A percentile compares a stretch with the other conserved stretches of the same genome.
These are phyloP conservation scores for Siniperca undulata DNA, from an alignment of 2,797 vertebrate genomes.

Conservation along the genomic window DNA sequence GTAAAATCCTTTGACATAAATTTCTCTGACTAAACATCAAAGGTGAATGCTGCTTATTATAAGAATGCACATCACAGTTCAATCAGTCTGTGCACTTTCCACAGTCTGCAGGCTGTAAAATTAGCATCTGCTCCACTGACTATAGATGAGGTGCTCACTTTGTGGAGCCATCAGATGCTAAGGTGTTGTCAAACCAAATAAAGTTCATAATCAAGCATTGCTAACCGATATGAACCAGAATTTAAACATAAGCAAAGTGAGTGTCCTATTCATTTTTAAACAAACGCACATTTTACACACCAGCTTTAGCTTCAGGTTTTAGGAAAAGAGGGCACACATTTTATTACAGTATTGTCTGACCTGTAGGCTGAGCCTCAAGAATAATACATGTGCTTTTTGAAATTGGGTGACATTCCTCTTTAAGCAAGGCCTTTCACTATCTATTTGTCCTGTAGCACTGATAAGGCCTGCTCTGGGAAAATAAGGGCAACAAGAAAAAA, in stretches of 20 bases:
- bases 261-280: not conserved
- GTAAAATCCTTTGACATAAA: not conserved
- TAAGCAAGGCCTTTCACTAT: not conserved
- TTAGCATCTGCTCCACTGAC: constrained; percentile 28
- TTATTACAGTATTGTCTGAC: constrained; percentile 8
- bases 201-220: constrained; percentile 2
- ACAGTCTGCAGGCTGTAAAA: constrained; percentile 12
- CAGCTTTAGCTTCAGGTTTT: constrained; percentile 17
- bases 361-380: constrained; percentile 4
- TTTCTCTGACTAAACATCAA: not conserved
- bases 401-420: constrained; percentile 23
- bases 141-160: not conserved
- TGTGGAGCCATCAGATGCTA: constrained; percentile 11
- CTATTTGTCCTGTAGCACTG: not conserved
- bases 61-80: not conserved
- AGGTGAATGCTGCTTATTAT: not conserved
- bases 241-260: constrained; percentile 9
- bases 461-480: not conserved
- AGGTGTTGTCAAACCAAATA: constrained; percentile 38
- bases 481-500: not conserved
- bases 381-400: constrained; percentile 9
- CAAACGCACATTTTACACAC: not conserved
- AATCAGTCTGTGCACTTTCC: not conserved
- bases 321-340: not conserved
- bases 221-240: constrained; percentile 3